Conservation (phyloP, 2,797 vertebrate species). For the Xyrichtys novacula region DNA sequence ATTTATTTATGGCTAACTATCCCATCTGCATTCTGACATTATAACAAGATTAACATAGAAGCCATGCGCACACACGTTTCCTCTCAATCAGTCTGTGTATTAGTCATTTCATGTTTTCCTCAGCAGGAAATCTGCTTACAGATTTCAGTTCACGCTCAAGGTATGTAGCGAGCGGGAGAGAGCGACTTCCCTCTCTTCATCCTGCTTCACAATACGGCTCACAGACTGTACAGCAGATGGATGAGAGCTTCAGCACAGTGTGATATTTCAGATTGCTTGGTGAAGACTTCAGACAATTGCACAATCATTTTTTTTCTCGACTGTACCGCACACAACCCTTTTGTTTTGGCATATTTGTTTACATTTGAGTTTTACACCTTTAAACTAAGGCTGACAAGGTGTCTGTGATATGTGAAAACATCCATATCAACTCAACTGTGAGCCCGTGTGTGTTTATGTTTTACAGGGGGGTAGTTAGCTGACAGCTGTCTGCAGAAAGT, state of each 20-base stretch:
- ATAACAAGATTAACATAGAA: conserved; percentile 6
- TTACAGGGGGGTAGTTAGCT: conserved; percentile 37
- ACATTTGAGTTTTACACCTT: not conserved
- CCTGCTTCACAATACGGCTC: conserved; percentile 34
- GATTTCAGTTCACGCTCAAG: conserved; percentile 27
- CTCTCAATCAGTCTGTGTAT: not conserved
- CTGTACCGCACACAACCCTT: not conserved
- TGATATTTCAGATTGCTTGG: conserved; percentile 31
- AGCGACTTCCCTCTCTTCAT: conserved; percentile 15
- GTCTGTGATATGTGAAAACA: conserved; percentile 9
- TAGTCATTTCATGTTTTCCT: conserved; percentile 22
- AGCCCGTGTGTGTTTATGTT: conserved; percentile 24
- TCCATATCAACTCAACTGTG: conserved; percentile 13
- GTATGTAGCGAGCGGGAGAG: conserved; percentile 24
- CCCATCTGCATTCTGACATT: conserved; percentile 20
- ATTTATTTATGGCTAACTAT: conserved; percentile 15
- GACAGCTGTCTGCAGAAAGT: conserved; percentile 72
- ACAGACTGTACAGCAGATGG: conserved; percentile 42
- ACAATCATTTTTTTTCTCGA: not conserved
- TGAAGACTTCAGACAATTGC: conserved; percentile 17
- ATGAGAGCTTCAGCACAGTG: conserved; percentile 17
- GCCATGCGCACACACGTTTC: conserved; percentile 4
- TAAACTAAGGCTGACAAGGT: not conserved
- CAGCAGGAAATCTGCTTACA: conserved; percentile 17
- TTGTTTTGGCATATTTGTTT: conserved; percentile 4